Conservation (phyloP, 2,888 invertebrate species). For the Xestoiulus laeticollis region DNA sequence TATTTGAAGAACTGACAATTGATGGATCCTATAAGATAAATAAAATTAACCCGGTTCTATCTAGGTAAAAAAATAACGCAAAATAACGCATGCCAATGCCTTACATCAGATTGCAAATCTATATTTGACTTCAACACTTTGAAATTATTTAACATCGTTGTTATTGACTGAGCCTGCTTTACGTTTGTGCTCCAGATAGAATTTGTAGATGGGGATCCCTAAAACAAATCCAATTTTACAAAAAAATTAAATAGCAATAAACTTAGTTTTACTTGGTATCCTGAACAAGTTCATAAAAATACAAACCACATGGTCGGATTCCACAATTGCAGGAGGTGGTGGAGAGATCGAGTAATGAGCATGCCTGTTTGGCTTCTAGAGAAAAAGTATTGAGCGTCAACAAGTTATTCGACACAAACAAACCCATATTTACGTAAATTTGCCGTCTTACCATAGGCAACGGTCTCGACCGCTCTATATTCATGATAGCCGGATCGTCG, state of each 20-base stretch:
- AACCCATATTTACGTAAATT: too few relatives aligned
- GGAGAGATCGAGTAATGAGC: slow-evolving; percentile 55
- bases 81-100: background rate
- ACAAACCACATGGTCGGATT: slow-evolving; percentile 58
- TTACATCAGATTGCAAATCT: background rate
- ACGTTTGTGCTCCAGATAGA: slow-evolving; percentile 57
- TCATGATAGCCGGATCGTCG: slow-evolving; percentile 59
- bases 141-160: slow-evolving; percentile 35
- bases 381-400: too few relatives aligned
- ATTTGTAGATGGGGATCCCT: slow-evolving; percentile 59
- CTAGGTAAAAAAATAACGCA: background rate
- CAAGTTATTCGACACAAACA: too few relatives aligned
- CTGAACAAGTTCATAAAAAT: slow-evolving; percentile 17
- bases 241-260: too few relatives aligned
- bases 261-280: too few relatives aligned
- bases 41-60: background rate
- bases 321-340: slow-evolving; percentile 59
- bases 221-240: slow-evolving; percentile 44
- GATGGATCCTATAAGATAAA: slow-evolving; percentile 51
- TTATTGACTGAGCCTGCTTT: background rate
- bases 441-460: slow-evolving; percentile 1
- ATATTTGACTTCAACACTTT: slow-evolving; percentile 15
- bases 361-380: slow-evolving; percentile 28
- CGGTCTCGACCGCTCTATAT: slow-evolving; percentile 44
- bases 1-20: slow-evolving; percentile 45